These are phyloP conservation scores for Poecilia velifera DNA, from an alignment of 2,797 vertebrate genomes.

Conservation along the genomic window DNA sequence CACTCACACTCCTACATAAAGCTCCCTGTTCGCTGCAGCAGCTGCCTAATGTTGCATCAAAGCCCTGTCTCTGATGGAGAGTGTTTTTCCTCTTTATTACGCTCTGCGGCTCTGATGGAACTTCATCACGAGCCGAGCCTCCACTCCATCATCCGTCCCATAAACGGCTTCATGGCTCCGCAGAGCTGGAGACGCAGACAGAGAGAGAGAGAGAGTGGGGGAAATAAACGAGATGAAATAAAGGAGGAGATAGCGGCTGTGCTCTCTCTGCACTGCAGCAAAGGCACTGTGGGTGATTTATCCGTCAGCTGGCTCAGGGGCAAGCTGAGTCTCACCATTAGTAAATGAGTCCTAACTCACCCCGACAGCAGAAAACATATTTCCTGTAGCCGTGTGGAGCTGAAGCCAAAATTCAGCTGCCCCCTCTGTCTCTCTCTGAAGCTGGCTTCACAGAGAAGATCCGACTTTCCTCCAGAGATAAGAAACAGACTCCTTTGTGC, in stretches of 20 bases:
- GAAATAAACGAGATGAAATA: conserved; percentile 23
- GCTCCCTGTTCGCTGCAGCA: conserved; percentile 42
- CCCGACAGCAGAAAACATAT: conserved; percentile 42
- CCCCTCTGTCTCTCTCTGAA: conserved; percentile 8
- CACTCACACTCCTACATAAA: conserved; percentile 16
- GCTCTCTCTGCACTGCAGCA: conserved; percentile 50
- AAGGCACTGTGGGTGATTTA: conserved; percentile 50
- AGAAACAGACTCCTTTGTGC: conserved; percentile 1
- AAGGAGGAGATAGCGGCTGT: conserved; percentile 17
- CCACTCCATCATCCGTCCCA: conserved; percentile 26
- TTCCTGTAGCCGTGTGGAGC: conserved; percentile 20
- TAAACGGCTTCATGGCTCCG: conserved; percentile 30
- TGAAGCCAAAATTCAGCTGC: not conserved
- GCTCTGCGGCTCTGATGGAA: conserved; percentile 32
- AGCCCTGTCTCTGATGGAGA: conserved; percentile 40
- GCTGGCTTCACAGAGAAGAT: conserved; percentile 1
- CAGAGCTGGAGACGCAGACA: not conserved
- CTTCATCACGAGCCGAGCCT: conserved; percentile 28
- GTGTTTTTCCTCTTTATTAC: conserved; percentile 4
- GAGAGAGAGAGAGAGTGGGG: not conserved
- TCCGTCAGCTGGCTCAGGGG: conserved; percentile 22
- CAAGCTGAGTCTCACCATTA: conserved; percentile 54
- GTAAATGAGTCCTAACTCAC: conserved; percentile 73
- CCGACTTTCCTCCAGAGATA: not conserved
- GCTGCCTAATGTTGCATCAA: conserved; percentile 63